Percentiles rank a stretch among this genome's conserved stretches.
These are phyloP conservation scores for Drosophila nr. medialis DNA, from an alignment of 2,888 invertebrate species.

Conservation along the genomic window DNA sequence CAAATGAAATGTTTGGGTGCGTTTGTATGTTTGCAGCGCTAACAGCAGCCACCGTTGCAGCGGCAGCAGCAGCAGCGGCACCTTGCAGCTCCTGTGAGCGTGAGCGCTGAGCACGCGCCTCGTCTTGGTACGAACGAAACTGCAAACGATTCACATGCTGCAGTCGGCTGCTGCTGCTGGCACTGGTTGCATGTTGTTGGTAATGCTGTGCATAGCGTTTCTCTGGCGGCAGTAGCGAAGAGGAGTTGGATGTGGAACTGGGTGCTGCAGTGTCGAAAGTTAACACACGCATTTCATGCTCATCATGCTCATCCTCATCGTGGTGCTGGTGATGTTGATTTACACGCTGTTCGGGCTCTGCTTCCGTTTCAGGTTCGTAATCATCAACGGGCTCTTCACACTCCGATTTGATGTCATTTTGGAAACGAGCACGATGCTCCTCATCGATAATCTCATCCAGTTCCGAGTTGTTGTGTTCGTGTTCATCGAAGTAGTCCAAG, in stretches of 20 bases:
- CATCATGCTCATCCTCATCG: slow-evolving; percentile 73
- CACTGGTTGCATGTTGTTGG: slow-evolving; percentile 50
- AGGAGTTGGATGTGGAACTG: slow-evolving; percentile 53
- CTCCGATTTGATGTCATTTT: slow-evolving; percentile 81
- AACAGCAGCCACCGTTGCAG: slow-evolving; percentile 15
- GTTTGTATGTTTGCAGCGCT: slow-evolving; percentile 42
- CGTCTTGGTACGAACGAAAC: slow-evolving; percentile 72
- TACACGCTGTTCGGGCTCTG: slow-evolving; percentile 30
- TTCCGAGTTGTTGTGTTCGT: slow-evolving; percentile 78
- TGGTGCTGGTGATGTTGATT: slow-evolving; percentile 52
- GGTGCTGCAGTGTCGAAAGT: slow-evolving; percentile 49
- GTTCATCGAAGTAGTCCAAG: slow-evolving; percentile 82
- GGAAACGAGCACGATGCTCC: slow-evolving; percentile 67
- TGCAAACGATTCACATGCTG: slow-evolving; percentile 73
- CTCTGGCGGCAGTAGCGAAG: slow-evolving; percentile 33
- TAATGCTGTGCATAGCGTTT: slow-evolving; percentile 67
- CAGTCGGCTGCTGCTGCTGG: slow-evolving; percentile 47
- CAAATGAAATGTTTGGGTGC: slow-evolving; percentile 79
- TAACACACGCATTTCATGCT: slow-evolving; percentile 67
- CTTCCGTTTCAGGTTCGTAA: slow-evolving; percentile 54
- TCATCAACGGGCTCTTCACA: slow-evolving; percentile 80
- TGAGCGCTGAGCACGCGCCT: slow-evolving; percentile 66
- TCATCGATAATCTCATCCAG: slow-evolving; percentile 82
- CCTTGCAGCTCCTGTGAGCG: slow-evolving; percentile 74
- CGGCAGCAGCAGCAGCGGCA: slow-evolving; percentile 22